These are phyloP conservation scores for Stegastes partitus DNA, from an alignment of 2,113 vertebrate species.

Conservation along the genomic window DNA sequence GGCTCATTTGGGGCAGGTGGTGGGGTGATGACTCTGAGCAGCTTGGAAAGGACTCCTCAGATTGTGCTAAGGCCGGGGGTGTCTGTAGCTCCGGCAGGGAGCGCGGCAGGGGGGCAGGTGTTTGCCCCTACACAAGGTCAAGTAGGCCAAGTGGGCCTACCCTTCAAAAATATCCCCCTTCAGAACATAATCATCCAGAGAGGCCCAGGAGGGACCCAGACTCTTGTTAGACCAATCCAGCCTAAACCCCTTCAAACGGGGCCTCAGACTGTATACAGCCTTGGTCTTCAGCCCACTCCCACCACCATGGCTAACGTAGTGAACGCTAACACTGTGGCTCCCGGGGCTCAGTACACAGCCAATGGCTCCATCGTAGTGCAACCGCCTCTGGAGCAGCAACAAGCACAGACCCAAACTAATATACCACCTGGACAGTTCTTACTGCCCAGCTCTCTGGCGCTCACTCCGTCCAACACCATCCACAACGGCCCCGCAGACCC, in stretches of 20 bases:
- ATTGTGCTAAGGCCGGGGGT: constrained; percentile 92
- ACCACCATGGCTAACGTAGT: constrained; percentile 80
- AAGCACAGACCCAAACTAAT: constrained; percentile 83
- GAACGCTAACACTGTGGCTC: constrained; percentile 83
- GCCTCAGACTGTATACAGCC: constrained; percentile 91
- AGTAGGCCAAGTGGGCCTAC: constrained; percentile 90
- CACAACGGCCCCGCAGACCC: constrained; percentile 88
- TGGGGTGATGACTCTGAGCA: constrained; percentile 96
- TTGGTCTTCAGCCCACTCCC: constrained; percentile 83
- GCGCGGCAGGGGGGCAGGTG: constrained; percentile 79
- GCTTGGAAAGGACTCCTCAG: constrained; percentile 93
- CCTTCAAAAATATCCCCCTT: constrained; percentile 95
- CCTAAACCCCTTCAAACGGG: constrained; percentile 94
- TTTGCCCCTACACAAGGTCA: constrained; percentile 90
- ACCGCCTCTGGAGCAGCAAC: constrained; percentile 86
- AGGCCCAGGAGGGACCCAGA: constrained; percentile 88
- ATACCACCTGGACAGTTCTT: constrained; percentile 91
- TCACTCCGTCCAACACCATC: constrained; percentile 87
- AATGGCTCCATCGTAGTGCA: constrained; percentile 84
- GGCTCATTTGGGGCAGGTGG: constrained; percentile 92
- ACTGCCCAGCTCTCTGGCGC: constrained; percentile 90
- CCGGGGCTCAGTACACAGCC: constrained; percentile 75
- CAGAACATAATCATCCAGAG: constrained; percentile 99
- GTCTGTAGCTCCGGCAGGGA: constrained; percentile 67
- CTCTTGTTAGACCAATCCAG: constrained; percentile 91